Base-by-base conservation (phyloP, 2,888 invertebrate species). In the Ennomos fuscantarius region DNA sequence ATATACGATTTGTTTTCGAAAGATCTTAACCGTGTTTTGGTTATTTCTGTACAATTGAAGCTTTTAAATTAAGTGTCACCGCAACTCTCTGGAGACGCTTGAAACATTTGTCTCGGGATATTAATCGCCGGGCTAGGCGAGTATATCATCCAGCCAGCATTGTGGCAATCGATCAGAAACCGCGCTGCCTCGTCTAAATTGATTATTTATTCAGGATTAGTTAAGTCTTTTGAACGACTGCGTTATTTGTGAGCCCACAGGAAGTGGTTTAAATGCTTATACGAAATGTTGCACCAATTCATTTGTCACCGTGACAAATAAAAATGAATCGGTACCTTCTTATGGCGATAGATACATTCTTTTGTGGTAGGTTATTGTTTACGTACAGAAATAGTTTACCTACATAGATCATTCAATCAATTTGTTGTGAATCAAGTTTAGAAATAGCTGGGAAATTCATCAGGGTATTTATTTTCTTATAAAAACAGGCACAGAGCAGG, bases 1-100 rank as follows among this genome's bases (percentile, higher is more conserved):
- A 89, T 90, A 83, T 84, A 84, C 91, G 89, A 92, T 92, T 90
- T 90, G 91, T 92, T 91, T 89, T 87, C 86, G 73, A 89, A 89
- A 91, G 91, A 89, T 91, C 89, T 86, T 87, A 90, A 89, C 90
- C 89, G 86, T 90, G 90, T 90, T 89, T 84, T 83, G 84, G 89
- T 90, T 91, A 91, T 92, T 92, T 89, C 87, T 86, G 91, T 91
- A 88, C 91, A 89, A 90, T 91, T 87, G 90, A 88, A 84, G 90
- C 90, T 89, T 89, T 90, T 89, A 92, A 90, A 92, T 92, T 87
- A 88, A 91, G 90, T 92, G 91, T 89, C 90, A 87, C 89, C 89
- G 89, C 89, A 85, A 81, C 86, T 89, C 91, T 84, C 88, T 71
- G 80, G 89, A 88, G 91, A 89, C 88, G 88, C 79, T 84, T 49